phyloP scores from a whole-genome alignment of 2,797 vertebrate genomes.

The Odontamblyopus lacepedii region DNA sequence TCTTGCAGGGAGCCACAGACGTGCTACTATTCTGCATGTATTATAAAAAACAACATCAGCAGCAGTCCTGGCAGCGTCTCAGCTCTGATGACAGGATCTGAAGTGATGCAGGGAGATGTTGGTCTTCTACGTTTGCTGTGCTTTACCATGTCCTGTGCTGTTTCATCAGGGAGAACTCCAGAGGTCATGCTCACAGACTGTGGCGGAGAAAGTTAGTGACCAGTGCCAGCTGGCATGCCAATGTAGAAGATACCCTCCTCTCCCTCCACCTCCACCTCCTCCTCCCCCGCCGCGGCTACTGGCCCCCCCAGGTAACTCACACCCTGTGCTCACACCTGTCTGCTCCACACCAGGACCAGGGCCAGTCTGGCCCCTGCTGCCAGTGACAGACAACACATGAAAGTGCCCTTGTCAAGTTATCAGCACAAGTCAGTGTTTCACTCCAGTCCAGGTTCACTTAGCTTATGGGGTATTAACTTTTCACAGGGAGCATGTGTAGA shows the following conservation, averaged over 20 bases:
- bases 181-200: conserved; percentile 89
- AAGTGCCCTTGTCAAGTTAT: neutral
- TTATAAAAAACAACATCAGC: conserved; percentile 52
- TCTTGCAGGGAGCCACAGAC: conserved; percentile 72
- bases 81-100: conserved; percentile 50
- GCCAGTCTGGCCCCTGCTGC: conserved; percentile 35
- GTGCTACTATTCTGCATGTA: conserved; percentile 73
- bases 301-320: conserved; percentile 71
- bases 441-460: neutral
- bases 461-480: neutral
- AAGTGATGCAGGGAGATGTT: conserved; percentile 57
- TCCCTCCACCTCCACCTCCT: conserved; percentile 91
- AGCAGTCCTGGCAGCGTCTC: conserved; percentile 55
- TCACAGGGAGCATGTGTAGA: neutral
- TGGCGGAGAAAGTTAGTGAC: conserved; percentile 84
- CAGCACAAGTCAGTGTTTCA: neutral
- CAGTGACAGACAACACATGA: conserved; percentile 9
- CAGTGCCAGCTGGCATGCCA: conserved; percentile 90
- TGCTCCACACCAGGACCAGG: conserved; percentile 28
- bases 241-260: conserved; percentile 89
- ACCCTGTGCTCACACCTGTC: conserved; percentile 36
- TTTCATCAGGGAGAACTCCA: conserved; percentile 87
- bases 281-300: conserved; percentile 82
- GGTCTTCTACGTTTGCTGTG: conserved; percentile 45
- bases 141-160: conserved; percentile 44